These are phyloP conservation scores for Calonectris borealis DNA, from an alignment of 2,113 vertebrate species.

Conservation along the genomic window DNA sequence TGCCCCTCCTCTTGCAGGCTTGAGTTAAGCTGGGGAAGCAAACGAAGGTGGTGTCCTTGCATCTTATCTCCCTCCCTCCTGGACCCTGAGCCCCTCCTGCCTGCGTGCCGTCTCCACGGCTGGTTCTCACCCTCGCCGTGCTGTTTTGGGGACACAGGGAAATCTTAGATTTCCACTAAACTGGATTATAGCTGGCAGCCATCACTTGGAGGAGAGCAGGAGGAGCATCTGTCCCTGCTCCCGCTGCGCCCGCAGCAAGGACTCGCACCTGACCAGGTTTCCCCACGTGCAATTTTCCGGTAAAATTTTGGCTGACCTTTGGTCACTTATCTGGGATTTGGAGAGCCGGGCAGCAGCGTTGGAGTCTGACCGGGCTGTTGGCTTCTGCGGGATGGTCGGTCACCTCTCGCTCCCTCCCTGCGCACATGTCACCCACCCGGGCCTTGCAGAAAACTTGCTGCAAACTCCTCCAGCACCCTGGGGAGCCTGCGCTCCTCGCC, in stretches of 20 bases:
- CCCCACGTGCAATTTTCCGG: not conserved
- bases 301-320: constrained; percentile 34
- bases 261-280: not conserved
- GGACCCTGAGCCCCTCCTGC: not conserved
- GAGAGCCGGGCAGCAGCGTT: not conserved
- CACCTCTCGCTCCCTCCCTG: not conserved
- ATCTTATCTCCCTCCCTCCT: not conserved
- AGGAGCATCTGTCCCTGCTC: not conserved
- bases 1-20: not conserved
- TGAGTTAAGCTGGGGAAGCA: not conserved
- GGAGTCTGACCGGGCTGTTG: not conserved
- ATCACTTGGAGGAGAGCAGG: not conserved
- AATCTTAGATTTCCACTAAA: not conserved
- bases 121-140: rapidly evolving
- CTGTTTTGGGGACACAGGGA: not conserved
- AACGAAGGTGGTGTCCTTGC: not conserved
- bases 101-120: rapidly evolving
- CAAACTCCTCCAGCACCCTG: not conserved
- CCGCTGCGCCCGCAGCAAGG: rapidly evolving
- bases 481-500: not conserved
- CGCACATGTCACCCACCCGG: not conserved
- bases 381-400: not conserved
- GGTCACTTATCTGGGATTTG: not conserved
- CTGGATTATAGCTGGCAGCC: not conserved
- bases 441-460: not conserved